Base-by-base conservation (phyloP, 1,140 invertebrate species). In the Ceratosolen fusciceps region DNA sequence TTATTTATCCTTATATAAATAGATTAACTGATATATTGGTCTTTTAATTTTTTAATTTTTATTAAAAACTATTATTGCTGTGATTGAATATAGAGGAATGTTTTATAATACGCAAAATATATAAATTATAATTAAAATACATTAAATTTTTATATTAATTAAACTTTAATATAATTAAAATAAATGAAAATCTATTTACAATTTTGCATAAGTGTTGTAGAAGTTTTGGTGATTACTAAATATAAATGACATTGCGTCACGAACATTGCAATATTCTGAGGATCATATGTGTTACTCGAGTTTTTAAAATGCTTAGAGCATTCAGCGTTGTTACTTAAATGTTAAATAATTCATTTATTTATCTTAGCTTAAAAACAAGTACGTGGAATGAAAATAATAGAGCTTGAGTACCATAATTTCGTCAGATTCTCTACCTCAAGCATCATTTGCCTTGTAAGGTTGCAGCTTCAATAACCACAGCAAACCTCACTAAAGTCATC, bases 291-390 rank as follows among this genome's bases (percentile, higher is more conserved):
- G 31, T 21, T 4, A 19, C 12, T 52, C 4, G 14, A 52, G 49
- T 52, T 52, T 52, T 52, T 52, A 52, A 52, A 52, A 52, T 43
- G 67, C 68, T n/a, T 73, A 12, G 24, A 29, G 56, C 24, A 80
- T 82, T 82, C 74, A 79, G 47, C 82, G 60, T 79, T 79, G 67
- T 74, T 58, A 24, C 54, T 24, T 43, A 29, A 60, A 43, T 26
- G 72, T 83, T 85, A 84, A 86, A 85, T 86, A 84, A 85, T 86
- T 85, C 84, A 86, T 84, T 86, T 83, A 82, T 85, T 83, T 82
- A 84, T 82, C 83, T 82, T 60, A 73, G 62, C 58, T 77, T 52
- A 54, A 70, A 52, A 72, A 70, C 65, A 77, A 76, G 79, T 76
- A 65, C 80, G 79, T 81, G 80, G 79, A 82, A 83, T 82, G 75